Evolutionary conservation across 2,113 vertebrate species (phyloP), one percentile per base, ranked within the genome.

Genomic region (Machaerirhynchus nigripectus): DNA sequence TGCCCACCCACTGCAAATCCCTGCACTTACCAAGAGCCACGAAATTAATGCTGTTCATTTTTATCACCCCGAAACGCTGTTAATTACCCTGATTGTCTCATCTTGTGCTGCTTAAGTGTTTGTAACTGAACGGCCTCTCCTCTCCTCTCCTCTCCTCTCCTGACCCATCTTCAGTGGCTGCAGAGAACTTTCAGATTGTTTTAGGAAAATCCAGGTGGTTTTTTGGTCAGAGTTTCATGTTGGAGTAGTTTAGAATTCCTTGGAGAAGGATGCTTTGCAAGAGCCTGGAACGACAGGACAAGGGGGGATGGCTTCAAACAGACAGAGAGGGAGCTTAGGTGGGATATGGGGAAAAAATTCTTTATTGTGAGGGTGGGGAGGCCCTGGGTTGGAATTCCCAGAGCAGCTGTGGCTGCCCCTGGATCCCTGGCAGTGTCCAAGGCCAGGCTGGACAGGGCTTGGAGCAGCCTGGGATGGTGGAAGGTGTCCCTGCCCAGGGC

Each of bases 31-130:
- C 65, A 31, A 71, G 73, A 94, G 75, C 24, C 80, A 68, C 56
- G 42, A 40, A 84, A 86, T 79, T 28, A 47, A 81, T 44, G 68
- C 68, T 73, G 56, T 26, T 84, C 70, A 68, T 57, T 93, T 93
- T 92, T 65, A 69, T 91, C 84, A 87, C 89, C 37, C 19, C 57
- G 50, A 47, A 67, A 65, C 19, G 53, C 13, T 68, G 67, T 42
- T 95, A 95, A 95, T 95, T 95, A 85, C 39, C 23, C 76, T 85
- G 59, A 93, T 92, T 95, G 90, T 89, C 90, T 94, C 93, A 87
- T 94, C 79, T 82, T 76, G 67, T 84, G 40, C 70, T 59, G 80
- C 22, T 94, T 79, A 76, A 93, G 89, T 94, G 73, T 61, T 92
- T 87, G 56, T 65, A 79, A 81, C 64, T 71, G 64, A 56, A 89